phyloP scores from a whole-genome alignment of 2,113 vertebrate genomes.

The Perca fluviatilis region DNA sequence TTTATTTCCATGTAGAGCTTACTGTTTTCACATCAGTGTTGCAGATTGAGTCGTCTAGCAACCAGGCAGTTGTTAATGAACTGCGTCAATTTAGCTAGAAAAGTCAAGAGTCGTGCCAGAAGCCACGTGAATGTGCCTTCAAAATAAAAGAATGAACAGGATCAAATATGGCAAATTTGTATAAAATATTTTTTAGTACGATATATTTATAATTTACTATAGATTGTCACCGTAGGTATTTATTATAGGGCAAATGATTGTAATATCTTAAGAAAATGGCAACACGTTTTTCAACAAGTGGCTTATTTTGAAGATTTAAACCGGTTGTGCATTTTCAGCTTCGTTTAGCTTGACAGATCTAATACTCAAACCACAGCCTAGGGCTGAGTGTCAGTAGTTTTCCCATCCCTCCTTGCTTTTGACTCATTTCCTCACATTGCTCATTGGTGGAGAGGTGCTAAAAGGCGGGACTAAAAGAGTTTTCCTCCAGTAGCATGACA shows the following conservation, averaged over 20 bases:
- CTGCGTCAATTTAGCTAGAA: not conserved
- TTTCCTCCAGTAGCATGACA: slow-evolving; percentile 31
- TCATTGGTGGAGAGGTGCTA: slow-evolving; percentile 12
- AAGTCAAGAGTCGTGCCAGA: not conserved
- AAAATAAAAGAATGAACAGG: not conserved
- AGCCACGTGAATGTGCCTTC: rapidly evolving
- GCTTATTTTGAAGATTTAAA: slow-evolving; percentile 21
- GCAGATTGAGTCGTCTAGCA: slow-evolving; percentile 81
- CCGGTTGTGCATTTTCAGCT: not conserved
- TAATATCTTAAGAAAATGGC: rapidly evolving
- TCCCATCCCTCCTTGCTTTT: not conserved
- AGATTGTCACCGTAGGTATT: rapidly evolving
- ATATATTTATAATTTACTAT: not conserved
- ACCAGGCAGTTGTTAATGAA: slow-evolving; percentile 62
- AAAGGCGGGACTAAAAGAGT: not conserved
- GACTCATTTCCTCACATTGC: not conserved
- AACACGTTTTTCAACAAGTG: rapidly evolving
- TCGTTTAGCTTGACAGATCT: not conserved
- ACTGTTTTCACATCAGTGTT: slow-evolving; percentile 54
- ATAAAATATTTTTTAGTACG: rapidly evolving
- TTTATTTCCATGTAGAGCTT: not conserved
- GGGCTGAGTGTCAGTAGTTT: not conserved
- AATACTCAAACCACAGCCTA: not conserved
- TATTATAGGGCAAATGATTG: rapidly evolving
- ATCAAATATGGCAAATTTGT: rapidly evolving